A percentile compares a stretch with the other conserved stretches of the same genome.
Conservation (phyloP, 2,113 vertebrate species). For the Myodes glareolus region DNA sequence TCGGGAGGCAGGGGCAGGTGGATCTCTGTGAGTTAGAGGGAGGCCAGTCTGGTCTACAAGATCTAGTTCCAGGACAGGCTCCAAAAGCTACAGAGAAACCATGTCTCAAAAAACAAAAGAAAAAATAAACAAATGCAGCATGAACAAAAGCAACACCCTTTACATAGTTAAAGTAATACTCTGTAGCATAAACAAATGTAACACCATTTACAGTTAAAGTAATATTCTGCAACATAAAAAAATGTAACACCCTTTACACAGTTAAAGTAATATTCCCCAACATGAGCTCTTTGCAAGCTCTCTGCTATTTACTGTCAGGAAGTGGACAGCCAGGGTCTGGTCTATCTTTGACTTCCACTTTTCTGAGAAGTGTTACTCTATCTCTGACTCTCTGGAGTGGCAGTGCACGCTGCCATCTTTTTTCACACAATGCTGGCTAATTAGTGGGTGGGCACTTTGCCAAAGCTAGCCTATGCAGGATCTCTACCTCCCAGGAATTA, state of each 20-base stretch:
- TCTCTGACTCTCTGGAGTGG: neutral
- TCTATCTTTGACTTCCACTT: neutral
- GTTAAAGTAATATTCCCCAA: neutral
- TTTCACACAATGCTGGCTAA: neutral
- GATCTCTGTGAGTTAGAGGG: too few relatives aligned
- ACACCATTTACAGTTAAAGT: too few relatives aligned
- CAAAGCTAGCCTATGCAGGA: neutral
- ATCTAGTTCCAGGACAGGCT: too few relatives aligned
- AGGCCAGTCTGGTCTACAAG: too few relatives aligned
- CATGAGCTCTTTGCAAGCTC: neutral
- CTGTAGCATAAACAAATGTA: too few relatives aligned
- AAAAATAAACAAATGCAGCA: neutral
- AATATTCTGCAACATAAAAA: too few relatives aligned
- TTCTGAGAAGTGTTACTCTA: neutral
- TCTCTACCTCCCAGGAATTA: neutral
- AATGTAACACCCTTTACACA: too few relatives aligned
- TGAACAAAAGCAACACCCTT: too few relatives aligned
- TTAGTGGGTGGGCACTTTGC: neutral
- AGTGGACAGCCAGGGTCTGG: neutral
- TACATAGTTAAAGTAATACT: neutral
- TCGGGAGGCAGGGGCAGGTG: too few relatives aligned
- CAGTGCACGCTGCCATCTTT: neutral
- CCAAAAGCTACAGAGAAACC: too few relatives aligned
- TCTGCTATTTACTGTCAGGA: constrained; percentile 10
- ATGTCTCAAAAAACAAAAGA: too few relatives aligned